Percentiles rank a stretch among this genome's conserved stretches.
Evolutionary conservation across 2,113 vertebrate species (phyloP).

Genomic region (Diadophis punctatus): DNA sequence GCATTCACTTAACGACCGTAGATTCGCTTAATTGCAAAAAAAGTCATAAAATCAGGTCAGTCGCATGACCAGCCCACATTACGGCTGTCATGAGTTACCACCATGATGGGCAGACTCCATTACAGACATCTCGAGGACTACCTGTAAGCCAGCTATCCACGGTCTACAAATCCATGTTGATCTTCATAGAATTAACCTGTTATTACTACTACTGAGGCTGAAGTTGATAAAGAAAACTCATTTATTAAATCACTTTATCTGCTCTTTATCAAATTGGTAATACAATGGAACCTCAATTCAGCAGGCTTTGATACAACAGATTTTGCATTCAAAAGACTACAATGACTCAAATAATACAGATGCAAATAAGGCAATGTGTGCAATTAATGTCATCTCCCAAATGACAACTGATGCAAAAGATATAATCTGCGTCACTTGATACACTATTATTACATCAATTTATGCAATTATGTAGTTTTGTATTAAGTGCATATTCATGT

Average conservation of each 20-base stretch:
- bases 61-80: not conserved
- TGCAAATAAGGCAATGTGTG: not conserved
- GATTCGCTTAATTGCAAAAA: not conserved
- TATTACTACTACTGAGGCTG: not conserved
- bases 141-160: not conserved
- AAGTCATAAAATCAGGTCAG: not conserved
- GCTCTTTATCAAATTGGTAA: not conserved
- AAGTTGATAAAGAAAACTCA: constrained; percentile 15
- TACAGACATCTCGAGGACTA: not conserved
- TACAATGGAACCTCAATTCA: not conserved
- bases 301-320: not conserved
- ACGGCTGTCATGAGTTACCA: not conserved
- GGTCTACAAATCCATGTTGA: not conserved
- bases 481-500: not conserved
- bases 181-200: not conserved
- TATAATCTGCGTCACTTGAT: not conserved
- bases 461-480: not conserved
- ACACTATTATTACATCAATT: not conserved
- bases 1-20: too few relatives aligned
- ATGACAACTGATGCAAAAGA: not conserved
- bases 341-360: not conserved
- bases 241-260: not conserved
- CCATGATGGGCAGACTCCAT: not conserved
- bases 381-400: not conserved
- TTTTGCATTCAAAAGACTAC: not conserved